Base-by-base conservation (phyloP, 2,888 invertebrate species). In the Ochropleura plecta region DNA sequence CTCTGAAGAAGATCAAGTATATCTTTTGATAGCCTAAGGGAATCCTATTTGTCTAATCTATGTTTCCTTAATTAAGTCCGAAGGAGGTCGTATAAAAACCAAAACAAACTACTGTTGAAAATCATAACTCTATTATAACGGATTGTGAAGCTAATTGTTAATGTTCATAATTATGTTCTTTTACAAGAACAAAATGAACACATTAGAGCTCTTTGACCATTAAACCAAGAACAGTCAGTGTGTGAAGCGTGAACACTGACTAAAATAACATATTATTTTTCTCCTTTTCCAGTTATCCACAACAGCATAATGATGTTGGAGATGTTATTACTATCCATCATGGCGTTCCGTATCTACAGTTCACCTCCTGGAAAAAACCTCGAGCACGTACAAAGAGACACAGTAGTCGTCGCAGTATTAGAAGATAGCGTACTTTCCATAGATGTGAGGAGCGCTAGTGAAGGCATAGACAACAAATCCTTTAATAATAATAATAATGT, bases 271-370 rank as follows among this genome's bases (percentile, higher is more conserved):
- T 12, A 94, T 53, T 30, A 48, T 67, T n/a, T 78, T 53, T 62
- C 73, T 89, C 88, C 20, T 64, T 70, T 90, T 90, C 14, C 97
- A 98, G 98, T 98, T 91, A 97, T 98, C 82, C 97, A 97, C 94
- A 97, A 97, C 92, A 95, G 96, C 57, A 89, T 97, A 84, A 97
- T 97, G 96, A 93, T 98, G 87, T 90, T 97, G 85, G 98, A 98
- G 93, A 98, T 98, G 98, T 94, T 98, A 72, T 88, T 97, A 69
- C 95, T 98, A 60, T 97, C 97, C 62, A 94, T 97, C 78, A 96
- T 97, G 88, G 98, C 98, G 0, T 96, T 97, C 91, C 93, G 95
- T 76, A 90, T 98, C 65, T 98, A 98, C 94, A 97, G 97, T 76
- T 92, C 92, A 60, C 91, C 94, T 0, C 92, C 94, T 0, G 92